phyloP scores from a whole-genome alignment of 2,113 vertebrate genomes.

The Microtus oregoni region DNA sequence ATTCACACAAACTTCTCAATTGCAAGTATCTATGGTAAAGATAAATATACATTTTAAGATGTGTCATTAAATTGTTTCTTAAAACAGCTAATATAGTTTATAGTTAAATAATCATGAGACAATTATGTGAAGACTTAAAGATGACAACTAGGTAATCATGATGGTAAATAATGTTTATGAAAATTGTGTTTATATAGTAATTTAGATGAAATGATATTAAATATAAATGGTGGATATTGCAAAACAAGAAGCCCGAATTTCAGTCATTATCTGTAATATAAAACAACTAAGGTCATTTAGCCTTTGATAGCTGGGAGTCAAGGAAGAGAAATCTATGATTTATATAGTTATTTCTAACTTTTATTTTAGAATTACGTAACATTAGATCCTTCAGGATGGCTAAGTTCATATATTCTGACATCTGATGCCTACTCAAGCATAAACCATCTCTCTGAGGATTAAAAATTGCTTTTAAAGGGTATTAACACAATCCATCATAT shows the following conservation, averaged over 20 bases:
- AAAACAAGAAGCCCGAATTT: neutral
- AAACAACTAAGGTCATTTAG: neutral
- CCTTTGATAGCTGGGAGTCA: neutral
- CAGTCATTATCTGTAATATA: neutral
- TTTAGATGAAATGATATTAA: conserved; percentile 28
- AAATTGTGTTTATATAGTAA: neutral
- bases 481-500: conserved; percentile 72
- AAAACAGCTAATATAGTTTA: conserved; percentile 7
- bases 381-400: conserved; percentile 43
- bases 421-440: conserved; percentile 18
- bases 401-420: conserved; percentile 36
- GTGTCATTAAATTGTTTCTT: conserved; percentile 2
- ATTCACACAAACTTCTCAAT: conserved; percentile 1
- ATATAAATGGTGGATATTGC: neutral
- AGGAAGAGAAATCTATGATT: neutral
- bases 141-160: neutral
- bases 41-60: neutral
- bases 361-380: neutral
- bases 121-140: neutral
- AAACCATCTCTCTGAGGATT: conserved; percentile 50
- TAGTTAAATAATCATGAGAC: conserved; percentile 20
- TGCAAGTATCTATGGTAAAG: conserved; percentile 25
- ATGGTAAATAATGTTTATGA: conserved; percentile 20
- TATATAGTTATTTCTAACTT: conserved; percentile 3
- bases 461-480: conserved; percentile 64